These are phyloP conservation scores for Nemotelus nigrinus DNA, from an alignment of 2,888 invertebrate genomes.

Conservation along the genomic window DNA sequence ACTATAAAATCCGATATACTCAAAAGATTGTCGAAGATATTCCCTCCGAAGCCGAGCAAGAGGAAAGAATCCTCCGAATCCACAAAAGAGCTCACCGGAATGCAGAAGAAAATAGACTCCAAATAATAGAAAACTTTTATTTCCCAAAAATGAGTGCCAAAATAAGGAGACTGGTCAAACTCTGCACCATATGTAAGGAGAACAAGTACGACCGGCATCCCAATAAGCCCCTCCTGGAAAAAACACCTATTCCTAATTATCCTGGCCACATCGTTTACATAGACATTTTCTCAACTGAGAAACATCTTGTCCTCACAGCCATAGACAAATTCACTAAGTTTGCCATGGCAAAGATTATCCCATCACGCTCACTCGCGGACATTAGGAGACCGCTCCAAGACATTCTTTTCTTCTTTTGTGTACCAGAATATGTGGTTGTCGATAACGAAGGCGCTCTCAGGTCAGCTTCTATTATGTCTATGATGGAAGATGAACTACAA, in stretches of 20 bases:
- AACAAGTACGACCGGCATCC: slow-evolving; percentile 47
- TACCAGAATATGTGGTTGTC: slow-evolving; percentile 37
- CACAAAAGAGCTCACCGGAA: slow-evolving; percentile 48
- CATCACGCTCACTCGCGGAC: slow-evolving; percentile 40
- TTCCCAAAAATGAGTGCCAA: slow-evolving; percentile 44
- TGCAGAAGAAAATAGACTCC: slow-evolving; percentile 45
- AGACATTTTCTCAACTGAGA: slow-evolving; percentile 44
- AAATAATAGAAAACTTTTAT: slow-evolving; percentile 47
- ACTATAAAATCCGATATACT: slow-evolving; percentile 8
- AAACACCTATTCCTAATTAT: slow-evolving; percentile 35
- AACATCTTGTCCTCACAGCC: slow-evolving; percentile 46
- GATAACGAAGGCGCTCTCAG: background rate
- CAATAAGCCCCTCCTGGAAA: slow-evolving; percentile 18
- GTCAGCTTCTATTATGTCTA: background rate
- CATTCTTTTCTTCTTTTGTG: background rate
- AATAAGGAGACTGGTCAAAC: slow-evolving; percentile 40
- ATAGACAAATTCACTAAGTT: slow-evolving; percentile 49
- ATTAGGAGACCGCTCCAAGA: slow-evolving; percentile 39
- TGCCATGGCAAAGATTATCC: slow-evolving; percentile 29
- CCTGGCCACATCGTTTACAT: slow-evolving; percentile 39
- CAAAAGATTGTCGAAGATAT: slow-evolving; percentile 44
- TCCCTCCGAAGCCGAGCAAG: slow-evolving; percentile 35
- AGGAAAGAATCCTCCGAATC: slow-evolving; percentile 45
- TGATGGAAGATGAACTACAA: slow-evolving; percentile 17
- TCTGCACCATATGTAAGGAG: slow-evolving; percentile 42